These are phyloP conservation scores for Fragum whitleyi DNA, from an alignment of 2,888 invertebrate species.

Conservation along the genomic window DNA sequence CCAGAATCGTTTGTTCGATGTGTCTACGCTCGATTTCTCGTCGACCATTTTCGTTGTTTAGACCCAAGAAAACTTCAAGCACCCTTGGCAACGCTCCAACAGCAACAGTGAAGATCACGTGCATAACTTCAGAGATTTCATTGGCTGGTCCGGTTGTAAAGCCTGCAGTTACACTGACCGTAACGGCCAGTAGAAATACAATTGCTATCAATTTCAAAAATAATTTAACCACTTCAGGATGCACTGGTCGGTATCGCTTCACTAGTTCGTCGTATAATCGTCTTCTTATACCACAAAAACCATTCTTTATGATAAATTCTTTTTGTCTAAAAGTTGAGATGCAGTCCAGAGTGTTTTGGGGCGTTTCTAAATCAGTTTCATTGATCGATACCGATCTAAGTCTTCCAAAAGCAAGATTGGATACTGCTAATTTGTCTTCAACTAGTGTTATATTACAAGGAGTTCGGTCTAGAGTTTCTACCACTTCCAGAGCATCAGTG, in stretches of 20 bases:
- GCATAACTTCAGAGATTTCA: constrained; percentile 62
- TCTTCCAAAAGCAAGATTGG: constrained; percentile 21
- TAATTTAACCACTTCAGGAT: constrained; percentile 38
- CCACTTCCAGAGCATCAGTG: constrained; percentile 38
- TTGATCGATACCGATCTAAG: constrained; percentile 29
- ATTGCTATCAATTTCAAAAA: constrained; percentile 36
- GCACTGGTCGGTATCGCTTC: constrained; percentile 34
- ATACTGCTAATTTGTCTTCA: constrained; percentile 28
- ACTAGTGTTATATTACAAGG: constrained; percentile 17
- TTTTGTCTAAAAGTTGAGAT: not conserved
- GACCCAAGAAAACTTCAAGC: constrained; percentile 30
- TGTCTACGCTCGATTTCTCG: constrained; percentile 40
- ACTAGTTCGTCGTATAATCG: constrained; percentile 37
- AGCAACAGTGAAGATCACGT: constrained; percentile 49
- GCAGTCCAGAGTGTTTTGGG: constrained; percentile 26
- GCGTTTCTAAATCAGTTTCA: constrained; percentile 9
- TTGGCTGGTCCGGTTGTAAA: constrained; percentile 34
- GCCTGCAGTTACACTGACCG: constrained; percentile 28
- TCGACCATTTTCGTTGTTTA: constrained; percentile 22
- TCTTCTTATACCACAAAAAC: constrained; percentile 41
- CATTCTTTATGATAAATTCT: constrained; percentile 7
- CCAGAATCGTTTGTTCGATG: constrained; percentile 29
- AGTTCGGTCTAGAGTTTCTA: constrained; percentile 13
- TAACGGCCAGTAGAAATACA: constrained; percentile 22
- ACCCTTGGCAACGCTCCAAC: constrained; percentile 54